Base-by-base conservation (phyloP, 2,888 invertebrate species). In the Harpagoxenus sublaevis region DNA sequence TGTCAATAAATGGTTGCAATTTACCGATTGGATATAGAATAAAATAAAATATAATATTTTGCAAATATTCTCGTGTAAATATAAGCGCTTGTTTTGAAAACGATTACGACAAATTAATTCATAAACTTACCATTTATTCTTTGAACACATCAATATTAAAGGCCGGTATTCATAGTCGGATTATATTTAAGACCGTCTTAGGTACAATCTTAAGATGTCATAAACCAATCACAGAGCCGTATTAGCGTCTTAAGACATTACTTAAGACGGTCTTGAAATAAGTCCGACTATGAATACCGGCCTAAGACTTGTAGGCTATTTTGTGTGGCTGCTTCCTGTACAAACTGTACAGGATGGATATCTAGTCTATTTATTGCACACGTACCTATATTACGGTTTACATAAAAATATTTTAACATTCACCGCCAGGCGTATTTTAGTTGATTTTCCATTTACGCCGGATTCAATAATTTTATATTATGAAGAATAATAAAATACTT, bases 361-460 rank as follows among this genome's bases (percentile, higher is more conserved):
- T 83, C 73, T 88, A 88, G 89, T 86, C 79, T 87, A 86, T 90
- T 93, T 92, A 91, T 92, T 88, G 91, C 92, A 31, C 62, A 68
- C 8, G 18, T 90, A 23, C 23, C 23, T 23, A 86, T 90, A 84
- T 71, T 87, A 74, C 75, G 86, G 86, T 89, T 92, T 90, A 90
- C 89, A 84, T 91, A 91, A 92, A 87, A 85, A 86, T 89, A 89
- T 88, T 89, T 90, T 8, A n/a, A 48, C 35, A 35, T 35, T 35
- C 5, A 35, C 35, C 6, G 35, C 35, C 6, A 35, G 6, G 35
- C 35, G 35, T 35, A 35, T 35, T 35, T 35, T 35, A 35, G 35
- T 35, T 35, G 0, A 35, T 6, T 35, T 35, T 35, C 35, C 35
- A 35, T 35, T 35, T 35, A 35, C 6, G 35, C 35, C 35, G 35